phyloP scores from a whole-genome alignment of 2,888 invertebrate species.

The Spicauda simplicius region DNA sequence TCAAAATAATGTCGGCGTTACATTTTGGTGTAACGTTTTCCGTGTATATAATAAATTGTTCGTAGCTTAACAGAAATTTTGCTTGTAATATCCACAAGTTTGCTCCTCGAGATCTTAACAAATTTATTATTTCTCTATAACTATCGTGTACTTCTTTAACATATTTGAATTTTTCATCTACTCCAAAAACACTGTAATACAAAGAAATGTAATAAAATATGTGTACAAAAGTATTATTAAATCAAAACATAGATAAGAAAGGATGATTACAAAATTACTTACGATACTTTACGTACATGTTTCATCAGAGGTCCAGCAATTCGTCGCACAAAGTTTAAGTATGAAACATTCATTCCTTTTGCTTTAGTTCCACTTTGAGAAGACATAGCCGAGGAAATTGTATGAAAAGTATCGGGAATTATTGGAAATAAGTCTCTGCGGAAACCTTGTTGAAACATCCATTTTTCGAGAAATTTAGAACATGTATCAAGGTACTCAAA shows the following conservation, averaged over 20 bases:
- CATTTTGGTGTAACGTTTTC: conserved; percentile 62
- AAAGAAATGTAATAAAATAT: conserved; percentile 6
- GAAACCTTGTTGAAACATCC: conserved; percentile 80
- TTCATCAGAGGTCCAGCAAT: conserved; percentile 77
- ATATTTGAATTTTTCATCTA: conserved; percentile 63
- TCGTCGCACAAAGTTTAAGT: conserved; percentile 69
- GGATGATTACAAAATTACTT: conserved; percentile 45
- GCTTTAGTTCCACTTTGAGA: conserved; percentile 58
- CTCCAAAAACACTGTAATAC: conserved; percentile 55
- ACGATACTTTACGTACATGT: conserved; percentile 67
- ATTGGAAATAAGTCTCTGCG: conserved; percentile 73
- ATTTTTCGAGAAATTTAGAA: conserved; percentile 68
- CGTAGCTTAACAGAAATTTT: conserved; percentile 68
- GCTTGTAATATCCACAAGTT: conserved; percentile 66
- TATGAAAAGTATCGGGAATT: conserved; percentile 75
- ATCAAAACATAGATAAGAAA: not conserved
- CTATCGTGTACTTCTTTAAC: conserved; percentile 73
- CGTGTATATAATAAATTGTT: conserved; percentile 66
- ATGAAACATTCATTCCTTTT: conserved; percentile 73
- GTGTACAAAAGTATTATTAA: not conserved
- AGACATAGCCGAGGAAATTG: conserved; percentile 62
- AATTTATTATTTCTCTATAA: conserved; percentile 66
- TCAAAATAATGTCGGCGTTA: conserved; percentile 65
- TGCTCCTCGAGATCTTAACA: conserved; percentile 67
- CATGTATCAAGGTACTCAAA: conserved; percentile 65